phyloP scores from a whole-genome alignment of 2,113 vertebrate genomes.

The Trachemys scripta region DNA sequence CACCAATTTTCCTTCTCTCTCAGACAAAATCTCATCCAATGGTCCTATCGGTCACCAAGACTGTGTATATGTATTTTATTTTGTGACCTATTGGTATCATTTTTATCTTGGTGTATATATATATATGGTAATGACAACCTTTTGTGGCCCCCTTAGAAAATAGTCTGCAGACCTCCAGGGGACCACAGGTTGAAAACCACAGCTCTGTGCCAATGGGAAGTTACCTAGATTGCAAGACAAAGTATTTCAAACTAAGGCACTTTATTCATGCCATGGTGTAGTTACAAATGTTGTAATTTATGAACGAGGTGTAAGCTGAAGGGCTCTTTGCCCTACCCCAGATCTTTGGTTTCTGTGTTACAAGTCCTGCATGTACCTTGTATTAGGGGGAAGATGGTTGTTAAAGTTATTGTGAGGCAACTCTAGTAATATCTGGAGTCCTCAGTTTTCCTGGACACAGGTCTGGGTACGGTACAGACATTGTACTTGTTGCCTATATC shows the following conservation, averaged over 20 bases:
- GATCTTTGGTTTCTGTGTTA: not conserved
- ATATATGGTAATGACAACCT: not conserved
- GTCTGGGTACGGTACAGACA: not conserved
- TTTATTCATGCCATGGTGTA: not conserved
- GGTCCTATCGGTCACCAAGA: not conserved
- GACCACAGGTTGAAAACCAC: not conserved
- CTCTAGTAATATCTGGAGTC: not conserved
- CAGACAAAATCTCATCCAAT: not conserved
- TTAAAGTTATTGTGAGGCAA: not conserved
- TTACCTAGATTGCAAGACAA: not conserved
- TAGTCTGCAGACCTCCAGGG: not conserved
- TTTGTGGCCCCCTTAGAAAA: not conserved
- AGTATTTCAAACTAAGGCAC: not conserved
- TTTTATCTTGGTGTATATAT: not conserved
- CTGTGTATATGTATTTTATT: not conserved
- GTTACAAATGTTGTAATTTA: not conserved
- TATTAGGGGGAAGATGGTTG: not conserved
- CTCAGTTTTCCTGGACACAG: not conserved
- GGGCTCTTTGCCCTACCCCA: not conserved
- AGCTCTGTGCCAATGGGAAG: not conserved
- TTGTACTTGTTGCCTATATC: not conserved
- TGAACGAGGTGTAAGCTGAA: not conserved
- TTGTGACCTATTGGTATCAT: not conserved
- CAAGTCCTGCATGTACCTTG: not conserved
- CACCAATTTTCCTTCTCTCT: slow-evolving; percentile 24